These are phyloP conservation scores for Zaprionus ornatus DNA, from an alignment of 1,140 invertebrate species.

Conservation along the genomic window DNA sequence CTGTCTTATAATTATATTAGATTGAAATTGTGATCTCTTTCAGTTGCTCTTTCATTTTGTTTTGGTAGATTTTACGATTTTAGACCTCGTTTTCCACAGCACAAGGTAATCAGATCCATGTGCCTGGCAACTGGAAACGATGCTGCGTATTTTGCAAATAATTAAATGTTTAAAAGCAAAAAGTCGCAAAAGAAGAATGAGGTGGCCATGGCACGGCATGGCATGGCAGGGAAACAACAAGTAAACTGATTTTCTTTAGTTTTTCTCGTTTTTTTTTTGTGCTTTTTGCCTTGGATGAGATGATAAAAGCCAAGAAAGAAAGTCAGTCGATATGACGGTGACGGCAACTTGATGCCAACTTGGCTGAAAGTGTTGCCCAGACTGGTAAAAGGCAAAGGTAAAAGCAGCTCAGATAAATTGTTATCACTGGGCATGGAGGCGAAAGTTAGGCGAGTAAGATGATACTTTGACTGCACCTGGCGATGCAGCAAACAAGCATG, in stretches of 20 bases:
- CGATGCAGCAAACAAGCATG: slow-evolving; percentile 34
- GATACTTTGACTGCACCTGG: slow-evolving; percentile 13
- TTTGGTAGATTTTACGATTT: background rate
- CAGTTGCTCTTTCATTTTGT: no score
- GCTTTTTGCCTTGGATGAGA: slow-evolving; percentile 29
- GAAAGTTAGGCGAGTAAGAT: slow-evolving; percentile 10
- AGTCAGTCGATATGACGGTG: slow-evolving; percentile 3
- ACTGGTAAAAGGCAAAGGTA: slow-evolving; percentile 14
- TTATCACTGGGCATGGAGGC: slow-evolving; percentile 44
- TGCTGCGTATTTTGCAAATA: background rate
- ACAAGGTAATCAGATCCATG: background rate
- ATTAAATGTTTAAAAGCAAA: background rate
- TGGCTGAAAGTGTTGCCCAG: slow-evolving; percentile 52
- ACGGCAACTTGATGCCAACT: slow-evolving; percentile 68
- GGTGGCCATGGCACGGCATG: no score
- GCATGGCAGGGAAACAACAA: slow-evolving; percentile 8
- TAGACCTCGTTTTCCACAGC: background rate
- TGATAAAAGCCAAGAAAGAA: slow-evolving; percentile 60
- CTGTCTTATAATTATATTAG: background rate
- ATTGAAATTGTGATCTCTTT: background rate
- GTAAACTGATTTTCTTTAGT: background rate
- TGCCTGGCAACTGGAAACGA: background rate
- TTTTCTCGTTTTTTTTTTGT: background rate
- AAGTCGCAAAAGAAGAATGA: background rate
- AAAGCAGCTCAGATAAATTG: slow-evolving; percentile 51